Base-by-base conservation (phyloP, 2,888 invertebrate genomes). In the Cantharis flavilabris region DNA sequence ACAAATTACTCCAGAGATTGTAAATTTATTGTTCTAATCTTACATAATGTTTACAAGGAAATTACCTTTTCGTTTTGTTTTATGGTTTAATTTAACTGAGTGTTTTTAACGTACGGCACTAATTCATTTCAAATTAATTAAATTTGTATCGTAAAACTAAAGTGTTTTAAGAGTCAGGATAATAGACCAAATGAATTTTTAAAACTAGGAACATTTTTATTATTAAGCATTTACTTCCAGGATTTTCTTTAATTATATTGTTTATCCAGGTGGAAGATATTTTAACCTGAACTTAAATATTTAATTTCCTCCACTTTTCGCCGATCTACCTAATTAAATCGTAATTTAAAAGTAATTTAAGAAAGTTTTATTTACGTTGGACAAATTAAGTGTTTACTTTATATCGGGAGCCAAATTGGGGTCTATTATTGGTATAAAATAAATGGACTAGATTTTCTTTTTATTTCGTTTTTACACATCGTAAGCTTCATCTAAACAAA, bases 1-100 rank as follows among this genome's bases (percentile, higher is more conserved):
- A 28, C 49, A 69, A 64, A 78, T 76, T 78, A 72, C 67, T 62
- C 11, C 62, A 69, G 67, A 75, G 49, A 30, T 71, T 30, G 70
- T 49, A 26, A 75, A 79, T 76, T 76, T 79, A 76, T 70, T 30
- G 72, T 26, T 62, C 28, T 62, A 70, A 69, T 62, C 63, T 33
- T 13, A 14, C 26, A 62, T 62, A 63, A 62, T 73, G 70, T 70
- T 73, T 70, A 30, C 26, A 26, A 63, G 33, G 28, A 28, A 73
- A 33, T 28, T 23, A n/a, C 20, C 16, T 71, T n/a, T 33, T 71
- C 23, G 18, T 71, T 67, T 67, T 67, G 28, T 70, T 28, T 70
- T 28, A 33, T 70, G 18, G 70, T 70, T 70, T 70, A 28, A 70
- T 70, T 33, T 26, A 14, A 70, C 28, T 33, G 33, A 33, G 28